Evolutionary conservation across 2,113 vertebrate genomes (phyloP).

Genomic region (Eurypyga helias): DNA sequence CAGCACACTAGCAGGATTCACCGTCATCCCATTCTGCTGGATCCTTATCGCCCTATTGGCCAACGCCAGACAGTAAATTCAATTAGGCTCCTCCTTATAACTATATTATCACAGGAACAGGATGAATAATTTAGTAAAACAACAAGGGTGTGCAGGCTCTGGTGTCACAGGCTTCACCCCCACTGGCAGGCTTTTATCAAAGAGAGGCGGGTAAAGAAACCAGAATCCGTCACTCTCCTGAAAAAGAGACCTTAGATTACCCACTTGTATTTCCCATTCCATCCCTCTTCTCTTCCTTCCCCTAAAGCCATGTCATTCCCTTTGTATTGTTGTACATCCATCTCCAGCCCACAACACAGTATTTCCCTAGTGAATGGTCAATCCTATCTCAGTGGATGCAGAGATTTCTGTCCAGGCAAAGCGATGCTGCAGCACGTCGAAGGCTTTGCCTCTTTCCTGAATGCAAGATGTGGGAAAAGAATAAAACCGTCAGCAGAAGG

Average conservation of each 20-base stretch:
- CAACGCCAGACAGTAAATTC: conserved; percentile 65
- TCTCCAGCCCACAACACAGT: neutral
- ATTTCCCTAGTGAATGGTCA: neutral
- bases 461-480: neutral
- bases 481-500: neutral
- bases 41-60: conserved; percentile 61
- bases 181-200: conserved; percentile 1
- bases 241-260: neutral
- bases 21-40: conserved; percentile 64
- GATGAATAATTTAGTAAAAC: conserved; percentile 73
- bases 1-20: conserved; percentile 59
- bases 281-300: neutral
- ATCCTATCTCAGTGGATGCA: neutral
- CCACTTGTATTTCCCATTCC: neutral
- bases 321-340: neutral
- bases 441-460: neutral
- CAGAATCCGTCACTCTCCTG: neutral
- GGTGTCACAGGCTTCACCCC: conserved; percentile 33
- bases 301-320: neutral
- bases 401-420: neutral
- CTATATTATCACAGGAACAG: conserved; percentile 66
- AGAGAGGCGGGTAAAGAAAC: neutral
- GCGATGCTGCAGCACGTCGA: fast-evolving
- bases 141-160: conserved; percentile 40
- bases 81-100: conserved; percentile 73